Evolutionary conservation across 2,113 vertebrate species (phyloP), one percentile per base, ranked within the genome.

Genomic region (Etheostoma spectabile): DNA sequence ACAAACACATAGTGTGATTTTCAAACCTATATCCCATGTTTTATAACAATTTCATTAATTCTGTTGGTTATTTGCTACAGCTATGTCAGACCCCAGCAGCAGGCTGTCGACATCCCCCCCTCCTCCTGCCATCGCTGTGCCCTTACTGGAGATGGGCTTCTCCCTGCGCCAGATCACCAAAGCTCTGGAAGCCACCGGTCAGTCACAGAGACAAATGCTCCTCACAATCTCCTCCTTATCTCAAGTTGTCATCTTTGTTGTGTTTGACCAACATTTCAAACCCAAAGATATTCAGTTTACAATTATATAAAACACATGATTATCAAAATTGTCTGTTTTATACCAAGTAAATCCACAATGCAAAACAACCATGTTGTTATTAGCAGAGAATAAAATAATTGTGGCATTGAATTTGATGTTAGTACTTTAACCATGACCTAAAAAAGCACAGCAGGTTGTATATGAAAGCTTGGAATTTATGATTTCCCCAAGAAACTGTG

Each of bases 141-240:
- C 98, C 0, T 94, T 99, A 77, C 77, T 99, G 38, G 98, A 99
- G 93, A 99, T 99, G 98, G 98, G 98, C 0, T 99, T 99, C 89
- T 98, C 98, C 8, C 96, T 99, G 83, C 93, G 97, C 3, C 98
- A 99, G 74, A 99, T 99, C 89, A 96, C 97, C 75, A 99, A 98
- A 93, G 98, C 98, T 42, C 96, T 99, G 96, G 98, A 99, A 92
- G 97, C 98, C 71, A 99, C 98, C 84, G 98, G 98, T 99, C n/a
- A 80, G 68, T 66, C 15, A 56, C 15, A 42, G 38, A 42, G 38
- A 42, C 3, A 11, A 42, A 42, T 42, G 38, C 38, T 42, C 10
- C 38, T 42, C 38, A 42, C 38, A 10, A 11, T 11, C 11, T 11
- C 38, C 35, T 38, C 35, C 38, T 10, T 8, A 42, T 10, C 38